phyloP scores from a whole-genome alignment of 2,113 vertebrate genomes.

The Australoheros scitulus region DNA sequence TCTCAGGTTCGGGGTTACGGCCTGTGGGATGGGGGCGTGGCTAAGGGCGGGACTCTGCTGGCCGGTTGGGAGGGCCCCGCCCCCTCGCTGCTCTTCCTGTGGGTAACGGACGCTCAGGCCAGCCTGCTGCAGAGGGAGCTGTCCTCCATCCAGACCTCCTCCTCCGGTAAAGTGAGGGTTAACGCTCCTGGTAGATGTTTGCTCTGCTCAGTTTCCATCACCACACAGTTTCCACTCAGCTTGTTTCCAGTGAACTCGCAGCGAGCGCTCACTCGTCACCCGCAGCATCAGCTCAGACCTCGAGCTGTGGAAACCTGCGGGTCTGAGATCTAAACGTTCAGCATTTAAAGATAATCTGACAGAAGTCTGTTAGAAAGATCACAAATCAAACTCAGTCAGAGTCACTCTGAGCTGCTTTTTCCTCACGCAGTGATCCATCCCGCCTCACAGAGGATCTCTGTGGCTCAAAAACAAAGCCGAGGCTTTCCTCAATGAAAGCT shows the following conservation, averaged over 20 bases:
- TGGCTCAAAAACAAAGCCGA: neutral
- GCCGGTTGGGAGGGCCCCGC: slow-evolving; percentile 40
- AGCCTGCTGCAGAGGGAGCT: slow-evolving; percentile 73
- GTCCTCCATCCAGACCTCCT: slow-evolving; percentile 22
- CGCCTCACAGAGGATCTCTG: neutral
- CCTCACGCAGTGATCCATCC: neutral
- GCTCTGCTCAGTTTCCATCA: neutral
- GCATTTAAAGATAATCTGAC: neutral
- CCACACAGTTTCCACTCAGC: neutral
- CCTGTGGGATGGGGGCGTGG: slow-evolving; percentile 73
- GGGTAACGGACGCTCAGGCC: slow-evolving; percentile 74
- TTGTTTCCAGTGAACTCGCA: neutral
- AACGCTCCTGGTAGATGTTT: neutral
- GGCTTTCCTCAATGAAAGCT: neutral
- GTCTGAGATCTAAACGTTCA: neutral
- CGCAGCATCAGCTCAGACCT: neutral
- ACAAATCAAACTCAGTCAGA: neutral
- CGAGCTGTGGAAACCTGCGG: neutral
- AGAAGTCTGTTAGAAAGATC: neutral
- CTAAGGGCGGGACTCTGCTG: slow-evolving; percentile 50
- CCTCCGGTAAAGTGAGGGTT: neutral
- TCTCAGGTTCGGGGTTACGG: slow-evolving; percentile 74
- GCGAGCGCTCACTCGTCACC: neutral
- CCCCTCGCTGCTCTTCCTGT: slow-evolving; percentile 78
- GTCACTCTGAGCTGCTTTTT: neutral